Conservation (phyloP, 2,113 vertebrate species). For the Aegotheles bennettii region DNA sequence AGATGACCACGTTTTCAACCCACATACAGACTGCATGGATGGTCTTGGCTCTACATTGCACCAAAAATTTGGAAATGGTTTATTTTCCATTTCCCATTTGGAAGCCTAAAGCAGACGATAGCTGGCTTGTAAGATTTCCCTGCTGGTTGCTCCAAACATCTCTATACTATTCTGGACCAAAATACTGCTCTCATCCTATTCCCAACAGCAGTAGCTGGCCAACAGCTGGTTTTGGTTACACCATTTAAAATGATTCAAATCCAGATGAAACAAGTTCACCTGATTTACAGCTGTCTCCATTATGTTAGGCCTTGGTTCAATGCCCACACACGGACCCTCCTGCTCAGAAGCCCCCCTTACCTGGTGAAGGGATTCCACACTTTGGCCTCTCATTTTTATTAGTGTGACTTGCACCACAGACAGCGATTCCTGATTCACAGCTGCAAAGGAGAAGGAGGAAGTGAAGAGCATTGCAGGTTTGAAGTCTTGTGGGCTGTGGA, state of each 20-base stretch:
- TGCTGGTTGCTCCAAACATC: background rate
- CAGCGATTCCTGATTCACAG: background rate
- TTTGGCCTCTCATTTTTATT: constrained; percentile 53
- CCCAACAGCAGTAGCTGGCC: background rate
- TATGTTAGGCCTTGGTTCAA: background rate
- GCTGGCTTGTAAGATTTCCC: background rate
- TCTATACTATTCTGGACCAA: background rate
- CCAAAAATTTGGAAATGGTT: background rate
- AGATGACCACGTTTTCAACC: background rate
- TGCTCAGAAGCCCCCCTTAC: constrained; percentile 27
- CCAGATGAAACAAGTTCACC: background rate
- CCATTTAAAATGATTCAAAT: background rate
- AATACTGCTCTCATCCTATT: background rate
- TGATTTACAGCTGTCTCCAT: background rate
- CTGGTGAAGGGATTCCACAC: constrained; percentile 70
- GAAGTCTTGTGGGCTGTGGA: background rate
- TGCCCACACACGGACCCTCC: background rate
- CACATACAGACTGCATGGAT: background rate
- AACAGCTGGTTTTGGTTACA: background rate
- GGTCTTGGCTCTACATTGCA: background rate
- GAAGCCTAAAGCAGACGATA: background rate
- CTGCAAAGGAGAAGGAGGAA: constrained; percentile 51
- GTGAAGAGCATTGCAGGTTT: background rate
- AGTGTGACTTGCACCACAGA: constrained; percentile 23
- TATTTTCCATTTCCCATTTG: background rate